phyloP scores from a whole-genome alignment of 2,797 vertebrate genomes.

The Hoplostethus atlanticus region DNA sequence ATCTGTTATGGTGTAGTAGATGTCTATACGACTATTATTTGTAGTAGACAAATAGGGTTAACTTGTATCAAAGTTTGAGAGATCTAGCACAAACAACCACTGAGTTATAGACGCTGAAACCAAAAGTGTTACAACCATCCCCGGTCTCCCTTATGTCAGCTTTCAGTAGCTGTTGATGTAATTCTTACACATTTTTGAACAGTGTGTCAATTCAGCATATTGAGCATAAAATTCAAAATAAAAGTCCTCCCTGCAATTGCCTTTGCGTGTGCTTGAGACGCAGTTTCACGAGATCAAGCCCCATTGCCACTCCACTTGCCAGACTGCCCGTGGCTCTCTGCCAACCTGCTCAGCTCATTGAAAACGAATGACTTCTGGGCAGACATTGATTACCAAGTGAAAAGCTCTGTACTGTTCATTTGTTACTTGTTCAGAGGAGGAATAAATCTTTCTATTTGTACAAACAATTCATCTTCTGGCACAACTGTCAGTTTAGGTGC shows the following conservation, averaged over 20 bases:
- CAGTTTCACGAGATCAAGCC: conserved; percentile 22
- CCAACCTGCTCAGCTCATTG: conserved; percentile 32
- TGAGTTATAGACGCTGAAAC: too few species aligned
- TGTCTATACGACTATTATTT: too few species aligned
- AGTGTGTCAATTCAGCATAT: neutral
- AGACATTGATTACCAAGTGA: conserved; percentile 49
- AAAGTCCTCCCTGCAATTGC: too few species aligned
- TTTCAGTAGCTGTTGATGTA: too few species aligned
- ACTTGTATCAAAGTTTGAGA: too few species aligned
- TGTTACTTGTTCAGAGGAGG: conserved; percentile 42
- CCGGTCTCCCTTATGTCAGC: too few species aligned
- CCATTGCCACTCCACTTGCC: conserved; percentile 36
- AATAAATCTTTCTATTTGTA: conserved; percentile 55
- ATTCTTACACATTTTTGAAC: neutral
- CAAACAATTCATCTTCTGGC: conserved; percentile 46
- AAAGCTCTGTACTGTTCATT: conserved; percentile 51
- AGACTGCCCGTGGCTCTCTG: conserved; percentile 13
- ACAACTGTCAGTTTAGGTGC: conserved; percentile 41
- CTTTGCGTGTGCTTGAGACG: neutral
- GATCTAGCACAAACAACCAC: too few species aligned
- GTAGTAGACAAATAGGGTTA: too few species aligned
- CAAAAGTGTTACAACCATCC: too few species aligned
- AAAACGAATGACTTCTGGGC: conserved; percentile 64
- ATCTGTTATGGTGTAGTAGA: too few species aligned
- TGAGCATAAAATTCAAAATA: conserved; percentile 7